Conservation (phyloP, 2,797 vertebrate genomes). For the Dendrocincla tyrannina region DNA sequence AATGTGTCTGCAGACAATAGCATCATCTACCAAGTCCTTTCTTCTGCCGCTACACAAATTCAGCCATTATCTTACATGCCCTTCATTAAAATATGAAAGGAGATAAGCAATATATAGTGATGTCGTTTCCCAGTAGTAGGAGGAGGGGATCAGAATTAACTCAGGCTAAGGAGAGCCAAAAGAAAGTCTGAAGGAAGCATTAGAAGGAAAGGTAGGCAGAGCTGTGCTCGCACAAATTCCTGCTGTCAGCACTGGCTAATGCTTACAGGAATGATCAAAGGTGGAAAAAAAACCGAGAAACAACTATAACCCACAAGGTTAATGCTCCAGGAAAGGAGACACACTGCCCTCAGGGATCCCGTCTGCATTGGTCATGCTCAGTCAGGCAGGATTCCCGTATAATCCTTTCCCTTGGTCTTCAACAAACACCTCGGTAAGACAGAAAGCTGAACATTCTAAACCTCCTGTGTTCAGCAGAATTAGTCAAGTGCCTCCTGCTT, state of each 20-base stretch:
- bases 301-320: background rate
- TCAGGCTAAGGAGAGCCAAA: background rate
- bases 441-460: background rate
- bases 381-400: background rate
- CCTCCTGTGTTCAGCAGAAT: background rate
- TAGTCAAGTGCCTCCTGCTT: background rate
- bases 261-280: background rate
- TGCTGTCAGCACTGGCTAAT: background rate
- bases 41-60: background rate
- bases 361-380: background rate
- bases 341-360: background rate
- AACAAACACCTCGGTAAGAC: background rate
- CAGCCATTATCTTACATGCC: conserved; percentile 31
- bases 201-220: background rate
- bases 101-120: conserved; percentile 12
- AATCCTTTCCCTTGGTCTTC: background rate
- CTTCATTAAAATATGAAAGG: conserved; percentile 50
- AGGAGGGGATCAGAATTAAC: conserved; percentile 22
- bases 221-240: background rate
- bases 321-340: background rate
- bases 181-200: background rate
- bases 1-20: background rate
- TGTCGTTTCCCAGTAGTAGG: conserved; percentile 8
- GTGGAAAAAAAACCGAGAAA: background rate
- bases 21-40: conserved; percentile 39